Evolutionary conservation across 2,113 vertebrate species (phyloP).

Genomic region (Porphyrio hochstetteri): DNA sequence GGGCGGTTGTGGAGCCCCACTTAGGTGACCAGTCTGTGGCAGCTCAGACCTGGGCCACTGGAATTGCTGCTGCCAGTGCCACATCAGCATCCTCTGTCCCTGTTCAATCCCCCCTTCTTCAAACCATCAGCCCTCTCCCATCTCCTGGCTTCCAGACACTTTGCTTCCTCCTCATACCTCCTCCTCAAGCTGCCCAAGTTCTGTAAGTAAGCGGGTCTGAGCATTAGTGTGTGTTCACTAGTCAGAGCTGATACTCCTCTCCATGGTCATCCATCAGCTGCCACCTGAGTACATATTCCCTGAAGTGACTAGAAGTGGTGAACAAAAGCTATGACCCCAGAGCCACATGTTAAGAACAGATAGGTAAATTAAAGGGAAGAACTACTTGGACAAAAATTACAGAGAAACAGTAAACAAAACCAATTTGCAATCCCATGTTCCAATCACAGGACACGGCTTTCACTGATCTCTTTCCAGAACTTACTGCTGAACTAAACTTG

Average conservation of each 20-base stretch:
- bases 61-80: background rate
- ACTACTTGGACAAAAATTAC: background rate
- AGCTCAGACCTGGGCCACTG: background rate
- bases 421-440: background rate
- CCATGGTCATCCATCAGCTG: background rate
- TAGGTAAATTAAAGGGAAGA: background rate
- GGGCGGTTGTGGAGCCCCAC: rapidly evolving
- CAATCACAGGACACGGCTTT: background rate
- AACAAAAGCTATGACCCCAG: background rate
- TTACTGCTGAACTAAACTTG: background rate
- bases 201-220: rapidly evolving
- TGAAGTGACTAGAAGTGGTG: background rate
- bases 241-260: background rate
- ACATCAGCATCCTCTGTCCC: background rate
- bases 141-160: background rate
- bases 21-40: background rate
- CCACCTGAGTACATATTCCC: background rate
- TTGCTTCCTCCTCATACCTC: background rate
- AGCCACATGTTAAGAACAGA: background rate
- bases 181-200: background rate
- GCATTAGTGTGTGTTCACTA: background rate
- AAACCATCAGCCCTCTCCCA: background rate
- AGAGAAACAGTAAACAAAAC: background rate
- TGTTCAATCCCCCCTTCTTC: background rate
- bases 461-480: background rate